Base-by-base conservation (phyloP, 2,888 invertebrate genomes). In the Hipparchia sbordonii region DNA sequence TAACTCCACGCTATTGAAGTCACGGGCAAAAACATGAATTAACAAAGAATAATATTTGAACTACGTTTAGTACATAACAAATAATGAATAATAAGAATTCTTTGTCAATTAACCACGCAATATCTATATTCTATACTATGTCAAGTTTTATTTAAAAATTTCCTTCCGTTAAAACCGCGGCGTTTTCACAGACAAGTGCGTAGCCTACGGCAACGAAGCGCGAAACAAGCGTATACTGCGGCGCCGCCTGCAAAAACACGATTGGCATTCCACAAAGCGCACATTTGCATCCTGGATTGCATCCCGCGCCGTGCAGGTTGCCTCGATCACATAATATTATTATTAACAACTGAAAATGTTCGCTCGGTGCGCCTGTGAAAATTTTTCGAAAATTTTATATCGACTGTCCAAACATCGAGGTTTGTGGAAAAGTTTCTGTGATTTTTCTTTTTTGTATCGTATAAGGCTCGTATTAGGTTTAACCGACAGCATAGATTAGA, bases 191-290 rank as follows among this genome's bases (percentile, higher is more conserved):
- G 60, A 60, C 56, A 23, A 62, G 73, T 71, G 71, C 71, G 71
- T 73, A 6, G 10, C 51, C 39, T 54, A n/a, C 54, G 10, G 10
- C 71, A 57, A 7, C 46, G 73, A 66, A 73, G 71, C 67, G 68
- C 65, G 65, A 67, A 46, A 60, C 70, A 68, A 57, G 67, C 69
- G 13, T 7, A 56, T 51, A 72, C 70, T 65, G 67, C 74, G 72
- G 66, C 62, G 67, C 70, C 66, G 74, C 70, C 74, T 76, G 76
- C 71, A 66, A 66, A 68, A 76, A 76, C 76, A 76, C 65, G 74
- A 71, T 74, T 66, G 76, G 65, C 65, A 70, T 74, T 74, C 70
- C 72, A 75, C 73, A 72, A 72, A 75, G 73, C 73, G 72, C 13
- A 69, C 70, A 76, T 76, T 74, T 74, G 74, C 76, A 76, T 76